phyloP scores from a whole-genome alignment of 1,140 invertebrate genomes.

The Nasonia giraulti region DNA sequence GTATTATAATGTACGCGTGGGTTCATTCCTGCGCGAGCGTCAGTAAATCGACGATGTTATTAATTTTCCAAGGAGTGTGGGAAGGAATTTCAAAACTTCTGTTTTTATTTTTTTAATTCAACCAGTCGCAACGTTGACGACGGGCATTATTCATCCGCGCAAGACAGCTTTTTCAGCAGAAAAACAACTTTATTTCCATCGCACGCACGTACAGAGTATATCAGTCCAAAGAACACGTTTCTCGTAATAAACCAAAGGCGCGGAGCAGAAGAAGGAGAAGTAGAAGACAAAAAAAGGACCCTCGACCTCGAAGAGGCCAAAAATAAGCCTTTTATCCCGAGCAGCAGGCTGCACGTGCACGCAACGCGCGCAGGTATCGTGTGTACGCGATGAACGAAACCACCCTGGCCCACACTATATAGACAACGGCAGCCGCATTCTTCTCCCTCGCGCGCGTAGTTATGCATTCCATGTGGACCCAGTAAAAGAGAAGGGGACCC shows the following conservation, averaged over 20 bases:
- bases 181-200: not conserved
- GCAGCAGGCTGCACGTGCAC: not conserved
- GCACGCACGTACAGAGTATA: not conserved
- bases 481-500: slow-evolving; percentile 7
- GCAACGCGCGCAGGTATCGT: not conserved
- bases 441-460: not conserved
- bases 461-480: slow-evolving; percentile 12
- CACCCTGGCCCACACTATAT: not conserved
- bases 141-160: not conserved
- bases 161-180: too few species aligned
- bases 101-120: not conserved
- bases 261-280: not conserved
- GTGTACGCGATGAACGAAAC: not conserved
- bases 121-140: not conserved
- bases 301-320: not conserved
- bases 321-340: slow-evolving; percentile 5
- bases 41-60: not conserved
- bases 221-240: not conserved
- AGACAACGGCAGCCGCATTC: not conserved
- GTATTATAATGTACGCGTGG: not conserved
- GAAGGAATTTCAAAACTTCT: not conserved
- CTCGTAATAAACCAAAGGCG: not conserved
- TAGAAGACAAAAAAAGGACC: not conserved
- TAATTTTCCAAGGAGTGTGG: not conserved
- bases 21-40: not conserved